Evolutionary conservation across 2,797 vertebrate genomes (phyloP).

Genomic region (Spinibarbus caldwelli): DNA sequence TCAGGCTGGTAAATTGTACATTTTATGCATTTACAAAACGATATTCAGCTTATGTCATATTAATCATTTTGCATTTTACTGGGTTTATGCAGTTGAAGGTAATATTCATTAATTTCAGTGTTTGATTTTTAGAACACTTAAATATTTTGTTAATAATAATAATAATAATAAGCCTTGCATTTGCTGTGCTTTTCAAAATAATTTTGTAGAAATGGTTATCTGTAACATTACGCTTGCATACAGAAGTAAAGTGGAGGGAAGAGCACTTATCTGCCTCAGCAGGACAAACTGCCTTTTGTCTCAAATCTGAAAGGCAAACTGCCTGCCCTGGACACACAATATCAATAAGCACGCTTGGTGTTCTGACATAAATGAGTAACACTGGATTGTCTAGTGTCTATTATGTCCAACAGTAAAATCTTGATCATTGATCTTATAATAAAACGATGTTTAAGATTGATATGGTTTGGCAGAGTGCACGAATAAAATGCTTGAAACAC

Average conservation of each 20-base stretch:
- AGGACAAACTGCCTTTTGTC: slow-evolving; percentile 60
- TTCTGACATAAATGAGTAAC: not conserved
- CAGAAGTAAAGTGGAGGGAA: slow-evolving; percentile 35
- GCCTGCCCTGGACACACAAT: not conserved
- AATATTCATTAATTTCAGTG: not conserved
- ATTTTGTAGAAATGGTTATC: not conserved
- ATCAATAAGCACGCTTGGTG: not conserved
- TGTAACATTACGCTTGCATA: not conserved
- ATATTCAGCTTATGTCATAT: not conserved
- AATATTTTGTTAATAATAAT: not conserved
- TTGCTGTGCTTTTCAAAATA: not conserved
- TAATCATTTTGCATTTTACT: not conserved
- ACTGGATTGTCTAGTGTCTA: not conserved
- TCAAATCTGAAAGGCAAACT: slow-evolving; percentile 57
- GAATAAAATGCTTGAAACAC: not conserved
- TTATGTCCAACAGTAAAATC: not conserved
- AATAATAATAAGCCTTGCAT: not conserved
- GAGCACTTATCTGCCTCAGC: slow-evolving; percentile 36
- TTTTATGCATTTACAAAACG: not conserved
- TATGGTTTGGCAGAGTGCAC: not conserved
- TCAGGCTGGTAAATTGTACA: not conserved
- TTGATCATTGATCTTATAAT: not conserved
- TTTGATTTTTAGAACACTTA: no score
- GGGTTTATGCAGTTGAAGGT: not conserved
- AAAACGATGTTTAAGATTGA: not conserved